Evolutionary conservation across 2,797 vertebrate genomes (phyloP).

Genomic region (Octomys mimax): DNA sequence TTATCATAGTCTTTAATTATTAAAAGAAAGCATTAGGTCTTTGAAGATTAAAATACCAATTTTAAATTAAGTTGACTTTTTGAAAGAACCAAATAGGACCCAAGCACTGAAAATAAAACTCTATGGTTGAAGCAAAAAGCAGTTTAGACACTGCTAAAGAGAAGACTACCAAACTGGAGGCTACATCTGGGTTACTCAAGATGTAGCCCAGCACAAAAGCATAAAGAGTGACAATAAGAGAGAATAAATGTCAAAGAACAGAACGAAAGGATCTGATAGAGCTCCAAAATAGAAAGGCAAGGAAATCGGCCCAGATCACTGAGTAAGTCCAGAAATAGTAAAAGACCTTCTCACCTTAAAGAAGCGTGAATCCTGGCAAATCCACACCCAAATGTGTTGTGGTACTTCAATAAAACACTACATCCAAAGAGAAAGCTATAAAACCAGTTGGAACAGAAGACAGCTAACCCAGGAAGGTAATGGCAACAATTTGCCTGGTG

Average conservation of each 20-base stretch:
- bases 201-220: background rate
- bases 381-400: background rate
- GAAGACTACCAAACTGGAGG: conserved; percentile 21
- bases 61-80: background rate
- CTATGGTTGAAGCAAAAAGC: background rate
- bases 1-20: background rate
- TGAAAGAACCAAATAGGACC: background rate
- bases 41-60: conserved; percentile 9
- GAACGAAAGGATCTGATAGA: background rate
- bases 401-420: background rate
- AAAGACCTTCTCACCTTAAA: background rate
- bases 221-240: background rate
- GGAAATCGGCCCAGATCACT: background rate
- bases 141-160: background rate
- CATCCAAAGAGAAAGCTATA: background rate
- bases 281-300: background rate
- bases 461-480: background rate
- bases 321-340: background rate
- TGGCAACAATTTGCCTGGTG: background rate
- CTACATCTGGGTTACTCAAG: background rate
- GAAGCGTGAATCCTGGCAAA: background rate
- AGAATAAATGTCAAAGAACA: background rate
- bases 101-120: background rate
- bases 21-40: background rate
- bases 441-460: background rate